Percentiles rank a stretch among this genome's conserved stretches.
Conservation (phyloP, 1,140 invertebrate species). For the Drosophila pachea region DNA sequence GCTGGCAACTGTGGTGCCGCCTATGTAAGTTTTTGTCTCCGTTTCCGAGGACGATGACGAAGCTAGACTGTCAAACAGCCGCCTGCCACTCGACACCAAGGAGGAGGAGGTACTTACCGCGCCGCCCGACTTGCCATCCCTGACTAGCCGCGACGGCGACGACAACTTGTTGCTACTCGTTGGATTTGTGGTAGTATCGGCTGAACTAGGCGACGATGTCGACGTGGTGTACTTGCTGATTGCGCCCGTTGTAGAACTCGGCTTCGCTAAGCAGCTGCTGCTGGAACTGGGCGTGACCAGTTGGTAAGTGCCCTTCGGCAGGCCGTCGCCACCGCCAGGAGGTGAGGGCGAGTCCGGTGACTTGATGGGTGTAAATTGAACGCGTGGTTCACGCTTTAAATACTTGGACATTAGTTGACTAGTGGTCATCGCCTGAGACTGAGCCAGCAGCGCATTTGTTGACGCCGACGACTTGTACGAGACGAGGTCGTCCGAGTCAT, state of each 20-base stretch:
- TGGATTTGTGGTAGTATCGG: constrained; percentile 41
- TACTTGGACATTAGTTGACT: constrained; percentile 77
- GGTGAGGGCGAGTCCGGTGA: constrained; percentile 76
- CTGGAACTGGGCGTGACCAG: constrained; percentile 53
- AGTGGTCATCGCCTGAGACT: constrained; percentile 77
- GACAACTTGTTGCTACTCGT: constrained; percentile 52
- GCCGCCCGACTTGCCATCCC: constrained; percentile 36
- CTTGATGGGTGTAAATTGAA: constrained; percentile 75
- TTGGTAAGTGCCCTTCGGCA: constrained; percentile 74
- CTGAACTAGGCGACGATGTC: constrained; percentile 23
- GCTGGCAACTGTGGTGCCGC: constrained; percentile 52
- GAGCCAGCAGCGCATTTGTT: constrained; percentile 71
- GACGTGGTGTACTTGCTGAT: constrained; percentile 64
- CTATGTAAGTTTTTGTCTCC: constrained; percentile 70
- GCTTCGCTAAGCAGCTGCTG: constrained; percentile 37
- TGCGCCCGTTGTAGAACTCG: constrained; percentile 55
- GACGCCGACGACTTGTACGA: constrained; percentile 77
- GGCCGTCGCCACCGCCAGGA: constrained; percentile 63
- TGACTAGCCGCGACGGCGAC: constrained; percentile 58
- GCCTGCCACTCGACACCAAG: constrained; percentile 66
- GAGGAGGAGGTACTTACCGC: constrained; percentile 58
- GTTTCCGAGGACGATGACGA: constrained; percentile 70
- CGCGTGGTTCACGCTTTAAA: constrained; percentile 71
- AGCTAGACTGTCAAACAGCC: constrained; percentile 73
- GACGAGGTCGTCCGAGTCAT: constrained; percentile 73